phyloP scores from a whole-genome alignment of 2,113 vertebrate genomes.

The Taxidea taxus region DNA sequence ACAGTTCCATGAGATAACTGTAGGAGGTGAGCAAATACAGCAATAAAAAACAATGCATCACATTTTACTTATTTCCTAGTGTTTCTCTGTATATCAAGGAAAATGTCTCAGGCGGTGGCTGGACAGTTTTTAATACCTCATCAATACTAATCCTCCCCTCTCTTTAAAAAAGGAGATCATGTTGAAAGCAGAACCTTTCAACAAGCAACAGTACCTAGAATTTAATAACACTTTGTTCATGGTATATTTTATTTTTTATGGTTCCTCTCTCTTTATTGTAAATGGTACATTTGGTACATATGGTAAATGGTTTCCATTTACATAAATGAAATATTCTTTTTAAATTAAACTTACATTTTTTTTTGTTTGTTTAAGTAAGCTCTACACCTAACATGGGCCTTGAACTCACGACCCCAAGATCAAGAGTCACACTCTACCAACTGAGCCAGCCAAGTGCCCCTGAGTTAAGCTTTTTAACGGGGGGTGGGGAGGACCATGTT shows the following conservation, averaged over 20 bases:
- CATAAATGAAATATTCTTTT: background rate
- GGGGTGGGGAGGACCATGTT: background rate
- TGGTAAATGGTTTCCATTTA: slow-evolving; percentile 9
- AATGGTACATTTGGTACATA: too few species aligned
- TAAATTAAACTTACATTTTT: background rate
- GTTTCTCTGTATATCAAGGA: background rate
- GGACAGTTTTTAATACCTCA: background rate
- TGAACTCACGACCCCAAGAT: background rate
- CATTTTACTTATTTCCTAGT: background rate
- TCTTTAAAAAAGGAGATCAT: background rate
- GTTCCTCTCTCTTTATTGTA: background rate
- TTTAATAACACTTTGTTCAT: background rate
- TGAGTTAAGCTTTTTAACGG: background rate
- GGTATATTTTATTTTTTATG: background rate
- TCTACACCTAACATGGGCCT: background rate
- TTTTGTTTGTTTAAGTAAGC: background rate
- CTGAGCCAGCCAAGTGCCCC: background rate
- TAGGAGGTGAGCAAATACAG: background rate
- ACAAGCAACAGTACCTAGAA: background rate
- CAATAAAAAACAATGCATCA: background rate
- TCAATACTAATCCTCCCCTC: background rate
- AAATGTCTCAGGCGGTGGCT: background rate
- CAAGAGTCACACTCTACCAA: background rate
- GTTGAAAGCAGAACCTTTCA: background rate
- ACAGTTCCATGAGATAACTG: background rate